Conservation (phyloP, 1,140 invertebrate species). For the Meteorus sp. region DNA sequence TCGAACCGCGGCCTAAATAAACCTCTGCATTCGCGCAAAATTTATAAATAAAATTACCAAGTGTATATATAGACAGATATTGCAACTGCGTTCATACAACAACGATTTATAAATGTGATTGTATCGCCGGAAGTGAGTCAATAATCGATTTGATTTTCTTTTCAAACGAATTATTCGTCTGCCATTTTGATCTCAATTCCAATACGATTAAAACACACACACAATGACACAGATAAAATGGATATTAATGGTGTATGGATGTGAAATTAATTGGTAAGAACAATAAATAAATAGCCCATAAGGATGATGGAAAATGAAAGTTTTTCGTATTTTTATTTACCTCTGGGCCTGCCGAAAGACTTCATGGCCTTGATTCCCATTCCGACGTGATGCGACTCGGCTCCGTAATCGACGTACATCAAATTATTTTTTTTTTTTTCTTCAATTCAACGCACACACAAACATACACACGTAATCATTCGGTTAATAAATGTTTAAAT, state of each 20-base stretch:
- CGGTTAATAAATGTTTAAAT: too few relatives aligned
- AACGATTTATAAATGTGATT: constrained; percentile 1
- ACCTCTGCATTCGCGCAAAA: constrained; percentile 13
- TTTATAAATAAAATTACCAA: constrained; percentile 18
- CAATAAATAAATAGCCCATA: neutral
- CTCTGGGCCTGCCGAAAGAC: constrained; percentile 60
- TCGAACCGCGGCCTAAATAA: neutral
- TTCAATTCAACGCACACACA: constrained; percentile 42
- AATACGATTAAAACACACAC: too few relatives aligned
- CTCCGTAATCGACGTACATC: constrained; percentile 57
- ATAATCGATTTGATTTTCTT: neutral
- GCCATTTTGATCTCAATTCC: too few relatives aligned
- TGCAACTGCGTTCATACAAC: constrained; percentile 22
- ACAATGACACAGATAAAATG: too few relatives aligned
- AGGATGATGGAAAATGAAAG: too few relatives aligned
- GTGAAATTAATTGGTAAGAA: too few relatives aligned
- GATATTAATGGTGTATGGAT: too few relatives aligned
- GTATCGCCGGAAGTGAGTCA: constrained; percentile 13
- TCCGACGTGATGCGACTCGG: constrained; percentile 51
- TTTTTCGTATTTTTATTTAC: constrained; percentile 42
- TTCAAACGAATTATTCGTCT: too few relatives aligned
- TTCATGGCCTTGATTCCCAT: constrained; percentile 64
- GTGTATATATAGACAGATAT: constrained; percentile 16
- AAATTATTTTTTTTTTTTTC: constrained; percentile 35
- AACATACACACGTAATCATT: constrained; percentile 24